Evolutionary conservation across 35 echinoderm and acorn worm genomes (phyloP), one percentile per base, ranked within the genome.

Genomic region (Eucidaris tribuloides): DNA sequence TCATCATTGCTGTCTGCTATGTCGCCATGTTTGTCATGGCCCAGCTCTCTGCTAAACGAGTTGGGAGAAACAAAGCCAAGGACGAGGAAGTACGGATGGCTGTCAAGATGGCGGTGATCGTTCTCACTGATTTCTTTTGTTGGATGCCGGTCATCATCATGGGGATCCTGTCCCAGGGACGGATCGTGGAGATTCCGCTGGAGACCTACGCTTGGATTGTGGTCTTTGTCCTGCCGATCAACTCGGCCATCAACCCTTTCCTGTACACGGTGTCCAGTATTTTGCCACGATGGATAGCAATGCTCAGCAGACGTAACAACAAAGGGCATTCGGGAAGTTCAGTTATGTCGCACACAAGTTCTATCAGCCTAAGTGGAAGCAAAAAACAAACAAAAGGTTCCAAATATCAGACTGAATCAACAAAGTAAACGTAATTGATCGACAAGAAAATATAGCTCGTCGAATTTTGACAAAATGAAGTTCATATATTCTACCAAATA

Each of bases 141-240:
- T 92, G 89, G 89, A 28, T 86, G 35, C 89, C 89, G 11, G 60
- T 92, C 35, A 86, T 92, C 22, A 82, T 92, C 0, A 64, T 92
- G 56, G 83, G 83, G 3, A 66, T 92, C 20, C 23, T 86, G 9
- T 86, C 83, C 0, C 85, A 87, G 49, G 15, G 19, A 27, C 34
- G 58, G 18, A 20, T 81, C 1, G 39, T 65, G 2, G 58, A 25
- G 22, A 92, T 92, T 35, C 82, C 82, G 2, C 42, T 79, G 9
- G 31, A 49, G 2, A 27, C 82, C 14, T 92, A 92, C 29, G 74
- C 89, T 0, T 92, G 89, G 89, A 86, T 78, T 35, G 89, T 86
- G 0, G 63, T 90, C 27, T 90, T 90, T 63, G 46, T 90, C 34
- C 54, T 90, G 45, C 88, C 88, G 17, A 48, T 92, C 32, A 92